A percentile compares a stretch with the other conserved stretches of the same genome.
Evolutionary conservation across 2,113 vertebrate genomes (phyloP).

Genomic region (Mellivora capensis): DNA sequence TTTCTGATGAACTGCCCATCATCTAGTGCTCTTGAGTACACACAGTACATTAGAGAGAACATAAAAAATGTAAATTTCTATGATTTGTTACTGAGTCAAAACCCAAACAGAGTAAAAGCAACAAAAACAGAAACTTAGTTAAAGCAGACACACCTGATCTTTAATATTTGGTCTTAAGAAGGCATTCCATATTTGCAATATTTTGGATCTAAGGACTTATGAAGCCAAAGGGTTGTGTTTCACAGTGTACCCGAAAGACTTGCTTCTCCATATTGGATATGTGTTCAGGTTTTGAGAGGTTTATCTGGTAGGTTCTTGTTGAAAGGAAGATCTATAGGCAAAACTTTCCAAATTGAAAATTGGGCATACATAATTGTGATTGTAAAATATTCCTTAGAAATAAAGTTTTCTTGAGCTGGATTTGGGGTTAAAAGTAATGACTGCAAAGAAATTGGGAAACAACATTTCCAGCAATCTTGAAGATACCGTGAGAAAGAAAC

Average conservation of each 20-base stretch:
- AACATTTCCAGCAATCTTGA: neutral
- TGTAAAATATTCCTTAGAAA: neutral
- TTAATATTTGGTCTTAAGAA: neutral
- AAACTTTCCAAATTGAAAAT: neutral
- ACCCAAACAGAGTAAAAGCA: conserved; percentile 20
- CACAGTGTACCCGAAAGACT: neutral
- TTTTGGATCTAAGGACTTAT: conserved; percentile 4
- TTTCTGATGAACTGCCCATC: neutral
- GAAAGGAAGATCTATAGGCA: neutral
- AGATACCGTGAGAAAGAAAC: neutral
- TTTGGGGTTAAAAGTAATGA: neutral
- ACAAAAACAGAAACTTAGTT: neutral
- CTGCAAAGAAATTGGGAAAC: neutral
- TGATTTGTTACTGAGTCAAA: neutral
- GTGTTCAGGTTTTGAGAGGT: neutral
- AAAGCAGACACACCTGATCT: neutral
- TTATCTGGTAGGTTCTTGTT: neutral
- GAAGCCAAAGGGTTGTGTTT: neutral
- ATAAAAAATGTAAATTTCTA: neutral
- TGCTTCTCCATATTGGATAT: neutral
- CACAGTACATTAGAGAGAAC: neutral
- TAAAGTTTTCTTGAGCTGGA: neutral
- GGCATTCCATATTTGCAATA: neutral
- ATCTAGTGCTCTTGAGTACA: conserved; percentile 6
- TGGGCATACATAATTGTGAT: neutral